Evolutionary conservation across 2,888 invertebrate species (phyloP), one percentile per base, ranked within the genome.

Genomic region (Metallyticus violacea): DNA sequence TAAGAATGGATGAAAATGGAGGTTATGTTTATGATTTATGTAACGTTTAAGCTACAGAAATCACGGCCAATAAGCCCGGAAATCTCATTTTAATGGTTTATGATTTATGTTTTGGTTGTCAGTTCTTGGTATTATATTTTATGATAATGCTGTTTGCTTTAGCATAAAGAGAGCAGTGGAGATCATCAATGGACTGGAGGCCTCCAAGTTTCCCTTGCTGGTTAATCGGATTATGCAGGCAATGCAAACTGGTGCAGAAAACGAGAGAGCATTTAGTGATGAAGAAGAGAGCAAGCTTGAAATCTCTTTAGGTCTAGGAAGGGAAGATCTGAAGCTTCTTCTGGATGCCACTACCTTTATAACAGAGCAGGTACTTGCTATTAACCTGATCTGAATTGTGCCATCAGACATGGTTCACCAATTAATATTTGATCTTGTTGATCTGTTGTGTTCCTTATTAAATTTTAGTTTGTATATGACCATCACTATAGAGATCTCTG

Each of bases 231-330:
- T 89, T 76, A 85, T 88, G 6, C 87, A 88, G 30, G 81, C 86
- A 22, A 77, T 88, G 79, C 88, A 88, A 80, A 25, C 80, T 7
- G 83, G 86, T 26, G 25, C 62, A 30, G 77, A 62, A 5, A 82
- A 83, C 28, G 86, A 79, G 4, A 88, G 88, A 76, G 82, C 86
- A 6, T 89, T 89, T 79, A 89, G 85, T 77, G 81, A 85, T 26
- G 89, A 88, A 85, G 89, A 89, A 78, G 87, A 88, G 80, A 87
- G 88, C 28, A 89, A 88, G 40, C 85, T 89, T 29, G 87, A 88
- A 26, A 29, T 85, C 15, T 88, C 89, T 25, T 81, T 89, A 1
- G 85, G 87, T 9, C 76, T 89, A 28, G 87, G 88, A n/a, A 87
- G 87, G 84, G 82, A 86, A 79, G 88, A 87, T 40, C 85, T 89